phyloP scores from a whole-genome alignment of 1,140 invertebrate genomes.

The Patella vulgata region DNA sequence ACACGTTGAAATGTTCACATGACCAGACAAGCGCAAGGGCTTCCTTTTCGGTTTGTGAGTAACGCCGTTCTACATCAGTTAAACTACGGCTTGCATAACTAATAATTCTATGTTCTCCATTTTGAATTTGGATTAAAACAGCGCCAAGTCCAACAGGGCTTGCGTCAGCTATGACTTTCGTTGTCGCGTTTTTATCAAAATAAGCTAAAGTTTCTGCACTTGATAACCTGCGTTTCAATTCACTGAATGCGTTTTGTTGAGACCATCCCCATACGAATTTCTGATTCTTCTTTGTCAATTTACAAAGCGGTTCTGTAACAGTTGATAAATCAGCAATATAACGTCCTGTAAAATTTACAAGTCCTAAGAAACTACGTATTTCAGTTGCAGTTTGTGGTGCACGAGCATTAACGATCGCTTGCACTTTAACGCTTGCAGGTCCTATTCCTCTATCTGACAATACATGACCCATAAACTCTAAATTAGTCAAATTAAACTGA shows the following conservation, averaged over 20 bases:
- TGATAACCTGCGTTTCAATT: slow-evolving; percentile 2
- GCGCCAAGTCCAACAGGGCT: slow-evolving; percentile 23
- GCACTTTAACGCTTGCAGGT: slow-evolving; percentile 20
- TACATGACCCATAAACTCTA: slow-evolving; percentile 24
- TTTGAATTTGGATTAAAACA: too few relatives aligned
- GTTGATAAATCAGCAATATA: slow-evolving; percentile 33
- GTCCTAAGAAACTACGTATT: slow-evolving; percentile 28
- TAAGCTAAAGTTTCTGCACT: slow-evolving; percentile 6
- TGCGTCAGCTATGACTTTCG: slow-evolving; percentile 23
- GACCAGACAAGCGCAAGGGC: background rate
- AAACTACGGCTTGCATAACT: background rate
- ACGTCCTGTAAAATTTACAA: slow-evolving; percentile 24
- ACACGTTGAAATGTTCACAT: background rate
- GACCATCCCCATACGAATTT: slow-evolving; percentile 9
- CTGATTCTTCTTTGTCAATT: slow-evolving; percentile 24
- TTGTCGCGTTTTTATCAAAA: slow-evolving; percentile 6
- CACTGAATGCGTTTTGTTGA: background rate
- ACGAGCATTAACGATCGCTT: slow-evolving; percentile 20
- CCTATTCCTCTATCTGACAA: slow-evolving; percentile 14
- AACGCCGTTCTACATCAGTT: background rate
- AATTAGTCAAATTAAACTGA: background rate
- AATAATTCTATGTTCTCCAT: background rate
- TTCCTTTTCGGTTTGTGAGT: background rate
- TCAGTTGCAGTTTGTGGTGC: slow-evolving; percentile 20
- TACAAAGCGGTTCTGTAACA: slow-evolving; percentile 24